Evolutionary conservation across 2,888 invertebrate species (phyloP).

Genomic region (Empis livida): DNA sequence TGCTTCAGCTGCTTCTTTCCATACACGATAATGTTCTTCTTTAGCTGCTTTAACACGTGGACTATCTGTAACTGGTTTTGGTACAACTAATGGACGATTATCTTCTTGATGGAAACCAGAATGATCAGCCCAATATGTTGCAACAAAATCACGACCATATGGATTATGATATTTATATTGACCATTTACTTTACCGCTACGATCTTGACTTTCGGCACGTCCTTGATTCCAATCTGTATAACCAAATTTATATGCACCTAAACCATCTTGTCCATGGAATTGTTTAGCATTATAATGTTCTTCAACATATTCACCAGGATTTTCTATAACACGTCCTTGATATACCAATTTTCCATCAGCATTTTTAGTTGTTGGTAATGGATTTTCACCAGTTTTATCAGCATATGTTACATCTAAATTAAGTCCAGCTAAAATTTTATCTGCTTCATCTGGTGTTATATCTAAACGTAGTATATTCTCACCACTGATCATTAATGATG

Average conservation of each 20-base stretch:
- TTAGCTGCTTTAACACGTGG: conserved; percentile 58
- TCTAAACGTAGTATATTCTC: conserved; percentile 41
- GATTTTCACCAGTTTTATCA: conserved; percentile 42
- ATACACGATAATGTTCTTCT: conserved; percentile 51
- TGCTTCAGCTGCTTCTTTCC: conserved; percentile 51
- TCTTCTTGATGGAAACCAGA: conserved; percentile 69
- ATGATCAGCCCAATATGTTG: conserved; percentile 57
- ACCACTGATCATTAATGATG: conserved; percentile 18
- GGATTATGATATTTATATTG: conserved; percentile 55
- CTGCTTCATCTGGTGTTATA: conserved; percentile 41
- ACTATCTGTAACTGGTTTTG: conserved; percentile 51
- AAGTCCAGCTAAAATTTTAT: conserved; percentile 30
- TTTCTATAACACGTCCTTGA: conserved; percentile 45
- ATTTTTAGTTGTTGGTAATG: conserved; percentile 33
- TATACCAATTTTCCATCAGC: conserved; percentile 31
- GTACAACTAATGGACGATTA: conserved; percentile 50
- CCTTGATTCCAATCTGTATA: conserved; percentile 61
- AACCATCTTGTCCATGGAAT: conserved; percentile 58
- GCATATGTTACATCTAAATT: conserved; percentile 40
- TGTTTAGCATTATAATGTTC: conserved; percentile 58
- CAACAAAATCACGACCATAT: conserved; percentile 31
- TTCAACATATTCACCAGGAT: conserved; percentile 53
- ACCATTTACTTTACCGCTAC: conserved; percentile 54
- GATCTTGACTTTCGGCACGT: conserved; percentile 55
- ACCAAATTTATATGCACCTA: conserved; percentile 58